Base-by-base conservation (phyloP, 2,888 invertebrate species). In the Alviniconcha strummeri region DNA sequence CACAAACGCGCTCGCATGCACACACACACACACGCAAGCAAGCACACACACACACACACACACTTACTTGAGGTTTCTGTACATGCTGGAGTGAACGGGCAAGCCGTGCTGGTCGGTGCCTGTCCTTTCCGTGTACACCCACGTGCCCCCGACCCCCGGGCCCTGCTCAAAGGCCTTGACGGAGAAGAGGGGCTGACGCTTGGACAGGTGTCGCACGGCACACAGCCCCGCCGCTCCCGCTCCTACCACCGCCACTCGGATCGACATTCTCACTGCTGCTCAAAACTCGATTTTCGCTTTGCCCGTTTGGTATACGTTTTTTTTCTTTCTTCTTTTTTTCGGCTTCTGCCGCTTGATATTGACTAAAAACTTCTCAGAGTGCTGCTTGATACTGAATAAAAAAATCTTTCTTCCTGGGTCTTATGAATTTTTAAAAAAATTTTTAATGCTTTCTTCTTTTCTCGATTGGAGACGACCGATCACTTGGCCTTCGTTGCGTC, bases 21-120 rank as follows among this genome's bases (percentile, higher is more conserved):
- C 9, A 60, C 60, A 60, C 9, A 60, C 60, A 13, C 60, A 60
- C 60, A 60, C 13, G 4, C n/a, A n/a, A n/a, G n/a, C n/a, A n/a
- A n/a, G n/a, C 60, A 60, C 60, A 8, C 8, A 8, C 9, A 60
- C 60, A 8, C 60, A 11, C 60, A 60, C 8, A 60, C 8, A 60
- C 8, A 85, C 93, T 93, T 94, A 97, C 98, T 96, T 96, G 83
- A 98, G 95, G 91, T 96, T 96, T 91, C 96, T 95, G 92, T 98
- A 98, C 97, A 98, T 98, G 94, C 97, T 97, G 78, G 97, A 97
- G 92, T 97, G 97, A 69, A 98, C 95, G 0, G 97, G 96, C 82
- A 96, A 94, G 0, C 97, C 97, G 91, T 96, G 96, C 91, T 96
- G 95, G 91, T 97, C 96, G n/a, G 94, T 95, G 4, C 96, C 97